Conservation (phyloP, 2,113 vertebrate species). For the Eonycteris spelaea region DNA sequence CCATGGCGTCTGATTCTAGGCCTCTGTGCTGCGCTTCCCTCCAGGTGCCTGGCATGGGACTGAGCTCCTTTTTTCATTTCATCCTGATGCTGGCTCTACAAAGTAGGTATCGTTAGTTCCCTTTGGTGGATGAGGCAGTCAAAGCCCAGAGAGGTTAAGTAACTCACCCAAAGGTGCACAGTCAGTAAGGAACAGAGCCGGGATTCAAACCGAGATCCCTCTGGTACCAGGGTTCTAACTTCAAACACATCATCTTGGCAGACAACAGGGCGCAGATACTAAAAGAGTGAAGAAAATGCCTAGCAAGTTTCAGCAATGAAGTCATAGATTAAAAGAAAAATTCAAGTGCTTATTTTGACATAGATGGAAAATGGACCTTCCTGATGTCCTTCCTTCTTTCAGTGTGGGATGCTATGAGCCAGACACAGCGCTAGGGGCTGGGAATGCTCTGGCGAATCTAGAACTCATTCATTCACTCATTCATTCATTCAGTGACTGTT, state of each 20-base stretch:
- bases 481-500: not conserved
- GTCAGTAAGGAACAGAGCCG: not conserved
- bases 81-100: not conserved
- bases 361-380: not conserved
- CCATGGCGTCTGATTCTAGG: not conserved
- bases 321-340: not conserved
- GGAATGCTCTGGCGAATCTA: not conserved
- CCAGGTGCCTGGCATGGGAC: not conserved
- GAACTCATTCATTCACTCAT: not conserved
- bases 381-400: not conserved
- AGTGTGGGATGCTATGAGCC: not conserved
- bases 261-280: not conserved
- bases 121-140: not conserved
- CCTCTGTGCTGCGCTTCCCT: not conserved
- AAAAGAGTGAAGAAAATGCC: not conserved
- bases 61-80: not conserved
- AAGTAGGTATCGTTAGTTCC: not conserved
- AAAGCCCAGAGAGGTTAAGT: not conserved
- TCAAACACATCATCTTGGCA: fast-evolving
- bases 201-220: not conserved
- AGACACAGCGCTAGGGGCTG: not conserved
- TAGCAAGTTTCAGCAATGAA: not conserved
- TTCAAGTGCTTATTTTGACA: not conserved
- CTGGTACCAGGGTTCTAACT: not conserved
- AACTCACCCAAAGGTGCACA: not conserved